phyloP scores from a whole-genome alignment of 2,797 vertebrate genomes.

The Sebastes matsubarae region DNA sequence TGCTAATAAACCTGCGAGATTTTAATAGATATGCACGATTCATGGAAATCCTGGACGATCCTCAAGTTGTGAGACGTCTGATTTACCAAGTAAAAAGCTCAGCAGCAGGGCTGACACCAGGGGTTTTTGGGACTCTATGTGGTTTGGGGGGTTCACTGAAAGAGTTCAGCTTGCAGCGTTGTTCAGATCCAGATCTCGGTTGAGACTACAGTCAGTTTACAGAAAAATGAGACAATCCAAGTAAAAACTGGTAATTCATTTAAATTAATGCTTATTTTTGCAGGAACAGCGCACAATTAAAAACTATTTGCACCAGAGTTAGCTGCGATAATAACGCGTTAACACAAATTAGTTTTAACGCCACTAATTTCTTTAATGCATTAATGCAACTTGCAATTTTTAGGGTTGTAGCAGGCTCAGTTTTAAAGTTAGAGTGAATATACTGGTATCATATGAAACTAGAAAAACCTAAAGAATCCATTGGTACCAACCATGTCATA shows the following conservation, averaged over 20 bases:
- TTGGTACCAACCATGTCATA: too few relatives aligned
- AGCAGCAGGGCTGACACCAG: neutral
- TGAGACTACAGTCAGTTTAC: neutral
- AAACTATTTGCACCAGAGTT: too few relatives aligned
- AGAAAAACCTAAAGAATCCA: too few relatives aligned
- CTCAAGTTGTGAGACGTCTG: neutral
- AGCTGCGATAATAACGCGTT: too few relatives aligned
- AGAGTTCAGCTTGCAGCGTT: neutral
- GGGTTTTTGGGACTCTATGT: neutral
- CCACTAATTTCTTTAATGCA: too few relatives aligned
- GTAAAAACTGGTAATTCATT: neutral
- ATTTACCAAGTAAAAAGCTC: neutral
- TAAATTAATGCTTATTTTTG: too few relatives aligned
- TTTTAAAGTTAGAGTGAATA: too few relatives aligned
- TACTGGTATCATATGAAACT: too few relatives aligned
- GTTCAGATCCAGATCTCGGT: neutral
- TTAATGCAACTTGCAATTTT: too few relatives aligned
- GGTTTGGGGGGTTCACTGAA: neutral
- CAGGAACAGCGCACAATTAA: too few relatives aligned
- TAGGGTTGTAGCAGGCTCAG: too few relatives aligned
- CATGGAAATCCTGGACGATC: neutral
- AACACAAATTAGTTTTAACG: too few relatives aligned
- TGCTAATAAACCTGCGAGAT: conserved; percentile 14
- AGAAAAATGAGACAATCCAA: neutral
- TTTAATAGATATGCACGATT: conserved; percentile 36